Base-by-base conservation (phyloP, 2,113 vertebrate species). In the Naja naja region DNA sequence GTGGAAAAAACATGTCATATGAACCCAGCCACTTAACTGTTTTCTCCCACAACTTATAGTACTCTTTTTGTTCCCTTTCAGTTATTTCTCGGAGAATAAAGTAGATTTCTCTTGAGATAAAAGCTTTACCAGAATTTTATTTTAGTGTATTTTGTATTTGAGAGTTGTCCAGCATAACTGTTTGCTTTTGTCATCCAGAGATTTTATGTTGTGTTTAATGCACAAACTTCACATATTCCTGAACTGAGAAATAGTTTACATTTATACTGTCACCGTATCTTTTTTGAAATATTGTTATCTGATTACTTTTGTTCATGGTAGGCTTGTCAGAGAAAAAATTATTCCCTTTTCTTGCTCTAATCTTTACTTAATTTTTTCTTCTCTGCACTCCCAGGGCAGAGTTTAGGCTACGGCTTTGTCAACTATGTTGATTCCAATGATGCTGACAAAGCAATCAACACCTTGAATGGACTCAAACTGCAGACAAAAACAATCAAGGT, bases 401-500 rank as follows among this genome's bases (percentile, higher is more conserved):
- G 99, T 97, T 97, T 99, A 95, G 99, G 99, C 93, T 99, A 99
- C 0, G 99, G 99, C 92, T 99, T 99, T 91, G 99, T 99, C 95
- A 99, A 99, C 96, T 99, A 99, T 7, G 98, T 99, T 74, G 99
- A 99, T 96, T 98, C 99, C 90, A 99, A 99, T 6, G 99, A 99
- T 12, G 99, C 99, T 0, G 99, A 99, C 97, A 98, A 99, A 97
- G 99, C 99, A 96, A 99, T 99, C 97, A 99, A 98, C 97, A 99
- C 99, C 91, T 98, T 99, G 94, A 99, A 99, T 43, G 99, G 99
- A 94, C 99, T 99, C 95, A 99, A 99, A 96, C 97, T 99, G 95
- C 99, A 99, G 96, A 99, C 99, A 90, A 99, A 99, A 98, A 99
- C 99, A 97, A 99, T 99, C 98, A 99, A 99, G 99, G 99, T 99